Conservation (phyloP, 2,888 invertebrate species). For the Tanypteryx hageni region DNA sequence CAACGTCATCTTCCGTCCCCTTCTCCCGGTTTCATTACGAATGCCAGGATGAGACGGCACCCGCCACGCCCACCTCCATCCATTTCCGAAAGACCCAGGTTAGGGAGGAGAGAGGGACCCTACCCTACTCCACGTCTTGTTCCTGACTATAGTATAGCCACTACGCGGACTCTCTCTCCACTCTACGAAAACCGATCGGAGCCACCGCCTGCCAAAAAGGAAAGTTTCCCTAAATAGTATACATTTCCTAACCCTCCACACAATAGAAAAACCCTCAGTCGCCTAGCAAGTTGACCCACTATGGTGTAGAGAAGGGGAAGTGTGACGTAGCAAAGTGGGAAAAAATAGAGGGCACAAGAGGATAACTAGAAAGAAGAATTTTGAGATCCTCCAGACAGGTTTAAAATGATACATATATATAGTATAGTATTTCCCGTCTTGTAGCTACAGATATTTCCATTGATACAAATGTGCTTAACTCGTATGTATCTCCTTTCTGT, state of each 20-base stretch:
- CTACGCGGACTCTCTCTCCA: not conserved
- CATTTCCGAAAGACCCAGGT: not conserved
- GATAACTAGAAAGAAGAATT: too few species aligned
- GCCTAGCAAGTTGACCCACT: not conserved
- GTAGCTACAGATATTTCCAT: too few species aligned
- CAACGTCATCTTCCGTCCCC: not conserved
- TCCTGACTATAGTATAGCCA: not conserved
- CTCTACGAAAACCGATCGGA: not conserved
- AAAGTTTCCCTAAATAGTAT: not conserved
- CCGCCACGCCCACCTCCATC: slow-evolving; percentile 37
- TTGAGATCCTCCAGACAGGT: too few species aligned
- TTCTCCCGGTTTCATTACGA: not conserved
- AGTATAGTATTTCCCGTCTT: too few species aligned
- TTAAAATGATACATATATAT: too few species aligned
- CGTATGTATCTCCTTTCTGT: too few species aligned
- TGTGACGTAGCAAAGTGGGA: not conserved
- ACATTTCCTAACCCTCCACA: not conserved
- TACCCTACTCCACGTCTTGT: not conserved
- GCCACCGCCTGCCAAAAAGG: not conserved
- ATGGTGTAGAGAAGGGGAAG: not conserved
- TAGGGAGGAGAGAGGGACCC: not conserved
- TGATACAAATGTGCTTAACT: too few species aligned
- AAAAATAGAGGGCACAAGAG: not conserved
- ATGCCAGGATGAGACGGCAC: not conserved
- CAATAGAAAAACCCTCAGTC: not conserved